Conservation (phyloP, 37 sponge, comb jelly and placozoan genomes). For the Sycon ciliatum region DNA sequence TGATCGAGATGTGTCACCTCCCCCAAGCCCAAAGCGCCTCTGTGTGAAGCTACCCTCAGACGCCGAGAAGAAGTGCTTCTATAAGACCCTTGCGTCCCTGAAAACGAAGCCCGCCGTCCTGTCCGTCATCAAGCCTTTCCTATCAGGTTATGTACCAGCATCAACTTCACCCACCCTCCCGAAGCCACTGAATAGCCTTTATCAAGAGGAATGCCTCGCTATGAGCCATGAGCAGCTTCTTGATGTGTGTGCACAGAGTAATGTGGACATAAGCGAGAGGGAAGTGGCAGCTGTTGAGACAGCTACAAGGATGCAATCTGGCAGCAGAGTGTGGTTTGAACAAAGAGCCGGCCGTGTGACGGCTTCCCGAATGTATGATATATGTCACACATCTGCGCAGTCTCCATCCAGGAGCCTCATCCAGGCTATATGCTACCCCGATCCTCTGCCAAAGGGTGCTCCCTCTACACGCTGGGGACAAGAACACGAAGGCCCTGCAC, state of each 20-base stretch:
- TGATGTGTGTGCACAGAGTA: too few relatives aligned
- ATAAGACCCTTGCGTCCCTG: neutral
- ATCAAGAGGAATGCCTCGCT: neutral
- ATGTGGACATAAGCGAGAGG: too few relatives aligned
- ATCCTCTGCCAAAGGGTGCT: too few relatives aligned
- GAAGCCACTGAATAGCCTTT: slow-evolving; percentile 32
- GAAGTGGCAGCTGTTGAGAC: slow-evolving; percentile 24
- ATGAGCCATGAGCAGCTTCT: slow-evolving; percentile 31
- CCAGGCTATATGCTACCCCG: slow-evolving; percentile 38
- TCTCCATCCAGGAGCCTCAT: slow-evolving; percentile 41
- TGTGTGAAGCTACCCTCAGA: too few relatives aligned
- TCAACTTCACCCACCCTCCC: slow-evolving; percentile 18
- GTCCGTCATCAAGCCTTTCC: slow-evolving; percentile 31
- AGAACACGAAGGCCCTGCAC: slow-evolving; percentile 35
- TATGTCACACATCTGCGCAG: slow-evolving; percentile 16
- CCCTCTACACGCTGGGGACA: slow-evolving; percentile 42
- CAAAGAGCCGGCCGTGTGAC: slow-evolving; percentile 49
- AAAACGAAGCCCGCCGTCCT: slow-evolving; percentile 39
- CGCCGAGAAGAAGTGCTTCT: neutral
- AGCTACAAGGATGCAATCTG: slow-evolving; percentile 26
- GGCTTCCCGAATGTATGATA: slow-evolving; percentile 33
- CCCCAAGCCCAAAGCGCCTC: too few relatives aligned
- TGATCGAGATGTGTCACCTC: too few relatives aligned
- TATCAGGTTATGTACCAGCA: slow-evolving; percentile 23
- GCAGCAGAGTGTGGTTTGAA: slow-evolving; percentile 36